A percentile compares a stretch with the other conserved stretches of the same genome.
Conservation (phyloP, 2,797 vertebrate genomes). For the Pseudochirops corinnae region DNA sequence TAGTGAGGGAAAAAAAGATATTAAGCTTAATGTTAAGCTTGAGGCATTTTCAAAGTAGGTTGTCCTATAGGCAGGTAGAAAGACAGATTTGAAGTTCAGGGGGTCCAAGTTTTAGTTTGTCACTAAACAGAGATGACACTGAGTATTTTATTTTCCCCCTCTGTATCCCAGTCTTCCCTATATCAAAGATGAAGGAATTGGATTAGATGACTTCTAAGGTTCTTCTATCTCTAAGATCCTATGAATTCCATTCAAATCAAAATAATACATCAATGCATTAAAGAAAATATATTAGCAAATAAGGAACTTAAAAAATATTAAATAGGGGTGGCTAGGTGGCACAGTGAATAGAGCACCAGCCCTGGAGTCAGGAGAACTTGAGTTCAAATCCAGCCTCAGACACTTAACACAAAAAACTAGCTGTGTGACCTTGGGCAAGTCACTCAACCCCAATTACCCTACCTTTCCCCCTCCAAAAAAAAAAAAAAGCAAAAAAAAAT, state of each 20-base stretch:
- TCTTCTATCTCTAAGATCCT: background rate
- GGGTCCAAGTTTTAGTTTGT: background rate
- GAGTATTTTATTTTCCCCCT: background rate
- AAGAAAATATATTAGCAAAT: background rate
- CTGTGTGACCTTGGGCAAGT: no score
- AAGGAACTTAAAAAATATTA: background rate
- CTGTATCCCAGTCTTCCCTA: background rate
- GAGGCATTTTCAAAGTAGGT: background rate
- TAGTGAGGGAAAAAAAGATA: background rate
- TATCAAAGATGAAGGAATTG: background rate
- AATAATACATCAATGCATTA: background rate
- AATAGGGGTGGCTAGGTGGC: no score
- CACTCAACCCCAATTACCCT: no score
- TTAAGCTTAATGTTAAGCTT: background rate
- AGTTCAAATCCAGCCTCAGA: no score
- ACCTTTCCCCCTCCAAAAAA: no score
- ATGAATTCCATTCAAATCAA: background rate
- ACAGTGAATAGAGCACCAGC: no score
- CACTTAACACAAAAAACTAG: no score
- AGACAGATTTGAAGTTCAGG: background rate
- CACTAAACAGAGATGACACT: background rate
- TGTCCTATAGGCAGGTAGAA: background rate
- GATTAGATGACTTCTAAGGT: background rate
- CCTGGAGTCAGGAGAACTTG: no score
- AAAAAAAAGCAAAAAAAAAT: background rate